Evolutionary conservation across 2,888 invertebrate genomes (phyloP), one percentile per base, ranked within the genome.

Genomic region (Podotricha telesiphe): DNA sequence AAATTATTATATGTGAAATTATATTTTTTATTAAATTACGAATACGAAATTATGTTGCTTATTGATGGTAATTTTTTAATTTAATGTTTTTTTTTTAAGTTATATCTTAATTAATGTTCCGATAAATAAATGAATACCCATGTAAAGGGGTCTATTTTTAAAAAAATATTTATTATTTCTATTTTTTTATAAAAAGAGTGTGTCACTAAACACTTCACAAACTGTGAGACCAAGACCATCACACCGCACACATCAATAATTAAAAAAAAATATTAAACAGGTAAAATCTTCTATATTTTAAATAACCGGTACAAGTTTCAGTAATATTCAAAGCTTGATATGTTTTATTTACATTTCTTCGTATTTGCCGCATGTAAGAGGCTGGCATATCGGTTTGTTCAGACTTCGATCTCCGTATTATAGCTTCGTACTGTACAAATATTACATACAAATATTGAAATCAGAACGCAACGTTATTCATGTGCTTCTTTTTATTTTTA

Each of bases 391-490:
- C 74, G 72, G 78, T 74, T 76, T 76, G 74, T 73, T 70, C 74
- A 67, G 73, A 69, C 73, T 73, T 78, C 79, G 79, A 76, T 80
- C 80, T 80, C 78, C 78, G 79, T 75, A 81, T 84, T 79, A 79
- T 80, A 77, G 77, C 77, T 81, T n/a, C 63, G 83, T 83, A 84
- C 84, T 85, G 85, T 84, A 84, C 83, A 88, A 88, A 87, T 84
- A 87, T 77, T 75, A 79, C 76, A 79, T 78, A 81, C 85, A 88
- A 87, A 89, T 85, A 89, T 85, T 83, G 85, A 82, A 84, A 85
- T 85, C 83, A 85, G 79, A 83, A 78, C 78, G 79, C 79, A 71
- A 76, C 84, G 67, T 68, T 72, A 85, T 86, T 83, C 86, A 86
- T 87, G 80, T 85, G 80, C 83, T 84, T 81, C 80, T 83, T 79